Percentiles rank a stretch among this genome's conserved stretches.
These are phyloP conservation scores for Ruditapes philippinarum DNA, from an alignment of 1,140 invertebrate genomes.

Conservation along the genomic window DNA sequence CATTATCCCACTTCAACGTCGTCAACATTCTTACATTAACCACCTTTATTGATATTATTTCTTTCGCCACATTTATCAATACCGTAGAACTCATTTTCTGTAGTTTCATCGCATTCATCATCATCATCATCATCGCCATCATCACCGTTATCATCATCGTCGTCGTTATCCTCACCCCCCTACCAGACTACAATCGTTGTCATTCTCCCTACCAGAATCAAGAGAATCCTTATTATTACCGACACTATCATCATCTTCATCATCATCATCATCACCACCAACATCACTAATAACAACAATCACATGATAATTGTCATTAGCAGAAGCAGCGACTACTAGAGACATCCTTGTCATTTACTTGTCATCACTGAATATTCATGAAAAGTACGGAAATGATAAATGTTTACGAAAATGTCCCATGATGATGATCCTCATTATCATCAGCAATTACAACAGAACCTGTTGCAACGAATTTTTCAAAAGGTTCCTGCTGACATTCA, in stretches of 20 bases:
- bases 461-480: too few relatives aligned
- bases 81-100: too few relatives aligned
- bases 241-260: neutral
- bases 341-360: too few relatives aligned
- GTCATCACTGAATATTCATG: too few relatives aligned
- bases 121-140: conserved; percentile 12
- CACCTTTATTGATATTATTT: too few relatives aligned
- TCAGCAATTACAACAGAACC: too few relatives aligned
- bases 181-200: neutral
- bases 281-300: neutral
- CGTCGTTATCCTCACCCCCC: neutral
- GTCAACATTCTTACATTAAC: too few relatives aligned
- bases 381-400: neutral
- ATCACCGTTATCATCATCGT: neutral
- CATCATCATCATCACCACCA: conserved; percentile 12
- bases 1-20: too few relatives aligned
- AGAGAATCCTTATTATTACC: neutral
- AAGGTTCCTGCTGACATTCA: too few relatives aligned
- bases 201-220: neutral
- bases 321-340: too few relatives aligned
- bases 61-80: too few relatives aligned
- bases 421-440: neutral
- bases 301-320: too few relatives aligned
- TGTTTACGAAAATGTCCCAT: neutral
- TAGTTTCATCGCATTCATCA: neutral